Conservation (phyloP, 2,797 vertebrate genomes). For the Chelonia mydas region DNA sequence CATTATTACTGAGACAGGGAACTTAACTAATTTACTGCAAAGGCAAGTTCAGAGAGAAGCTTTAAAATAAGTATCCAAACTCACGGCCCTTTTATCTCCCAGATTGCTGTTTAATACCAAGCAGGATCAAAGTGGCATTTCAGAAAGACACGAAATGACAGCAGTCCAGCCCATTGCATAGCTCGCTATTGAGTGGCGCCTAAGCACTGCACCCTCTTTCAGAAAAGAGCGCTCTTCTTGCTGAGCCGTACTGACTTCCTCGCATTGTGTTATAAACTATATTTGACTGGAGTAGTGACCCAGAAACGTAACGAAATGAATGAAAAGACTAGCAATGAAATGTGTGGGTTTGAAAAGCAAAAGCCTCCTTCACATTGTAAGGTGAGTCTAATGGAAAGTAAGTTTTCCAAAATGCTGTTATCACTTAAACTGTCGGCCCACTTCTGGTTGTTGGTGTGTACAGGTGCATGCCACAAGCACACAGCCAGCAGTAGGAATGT, state of each 20-base stretch:
- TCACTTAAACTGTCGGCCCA: background rate
- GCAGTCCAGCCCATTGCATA: background rate
- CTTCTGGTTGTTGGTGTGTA: background rate
- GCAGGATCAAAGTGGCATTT: background rate
- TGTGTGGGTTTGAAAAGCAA: background rate
- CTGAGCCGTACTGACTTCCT: background rate
- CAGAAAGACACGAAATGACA: background rate
- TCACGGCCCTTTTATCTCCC: background rate
- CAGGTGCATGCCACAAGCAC: background rate
- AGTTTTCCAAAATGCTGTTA: background rate
- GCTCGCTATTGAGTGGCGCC: background rate
- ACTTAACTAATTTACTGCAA: background rate
- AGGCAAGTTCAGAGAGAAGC: background rate
- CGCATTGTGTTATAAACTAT: conserved; percentile 1
- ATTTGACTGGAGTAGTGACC: background rate
- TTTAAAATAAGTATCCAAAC: background rate
- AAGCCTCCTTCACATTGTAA: background rate
- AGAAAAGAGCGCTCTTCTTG: background rate
- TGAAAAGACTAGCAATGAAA: background rate
- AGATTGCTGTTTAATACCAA: background rate
- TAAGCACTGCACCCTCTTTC: background rate
- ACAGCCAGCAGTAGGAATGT: background rate
- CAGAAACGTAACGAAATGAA: background rate
- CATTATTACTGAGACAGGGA: background rate
- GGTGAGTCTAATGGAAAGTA: background rate